Evolutionary conservation across 2,797 vertebrate species (phyloP), one percentile per base, ranked within the genome.

Genomic region (Acridotheres tristis): DNA sequence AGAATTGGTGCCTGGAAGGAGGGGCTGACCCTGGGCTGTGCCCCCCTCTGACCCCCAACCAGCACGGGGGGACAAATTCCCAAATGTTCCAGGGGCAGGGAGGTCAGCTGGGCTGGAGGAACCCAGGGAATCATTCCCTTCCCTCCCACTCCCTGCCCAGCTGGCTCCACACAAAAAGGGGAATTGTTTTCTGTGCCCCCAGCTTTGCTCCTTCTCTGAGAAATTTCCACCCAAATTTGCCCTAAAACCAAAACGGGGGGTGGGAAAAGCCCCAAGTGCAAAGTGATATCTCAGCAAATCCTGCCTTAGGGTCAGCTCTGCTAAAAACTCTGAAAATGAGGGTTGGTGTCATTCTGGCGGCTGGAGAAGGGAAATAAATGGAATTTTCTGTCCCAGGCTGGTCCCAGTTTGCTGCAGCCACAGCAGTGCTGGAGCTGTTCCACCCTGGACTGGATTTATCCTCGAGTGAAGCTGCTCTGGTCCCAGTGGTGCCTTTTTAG

Each of bases 141-240:
- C 30, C 95, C 90, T 94, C 92, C 95, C 85, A 89, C 94, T 89
- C 84, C 1, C 61, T 68, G 72, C 50, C 59, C 84, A 92, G 95
- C 68, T 16, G 59, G 54, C 43, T 16, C 80, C 50, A 11, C 57
- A 95, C 85, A 96, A 43, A 94, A 93, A 81, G 57, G 7, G 30
- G 0, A n/a, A 91, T 95, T 96, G 94, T 96, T 61, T 53, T 32
- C 7, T 15, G 38, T 67, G 34, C 73, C 50, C 5, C 18, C 20
- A 62, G 87, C 91, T 34, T 76, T 66, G 77, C 8, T 74, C 32
- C 42, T 43, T 51, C 1, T 32, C 21, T 29, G 73, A 23, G 47
- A 57, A 16, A 42, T 42, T 42, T 16, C 42, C 42, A 16, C 42
- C 42, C 42, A 42, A 42, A 42, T 42, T 42, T 42, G 17, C 42